phyloP scores from a whole-genome alignment of 2,888 invertebrate species.

The Pimpla rufipes region DNA sequence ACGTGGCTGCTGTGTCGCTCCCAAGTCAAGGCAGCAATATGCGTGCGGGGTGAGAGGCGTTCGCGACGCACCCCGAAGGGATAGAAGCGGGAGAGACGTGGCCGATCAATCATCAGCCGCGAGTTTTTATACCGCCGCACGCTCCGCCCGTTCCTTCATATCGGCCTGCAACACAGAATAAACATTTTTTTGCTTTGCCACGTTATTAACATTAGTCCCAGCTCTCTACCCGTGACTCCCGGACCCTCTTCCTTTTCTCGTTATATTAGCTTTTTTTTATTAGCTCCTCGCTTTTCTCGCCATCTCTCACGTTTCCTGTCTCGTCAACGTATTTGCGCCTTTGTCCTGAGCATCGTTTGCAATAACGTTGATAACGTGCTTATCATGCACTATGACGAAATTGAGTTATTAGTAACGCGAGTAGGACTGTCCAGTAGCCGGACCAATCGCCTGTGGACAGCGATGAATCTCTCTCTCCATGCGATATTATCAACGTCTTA shows the following conservation, averaged over 20 bases:
- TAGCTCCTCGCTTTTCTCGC: constrained; percentile 18
- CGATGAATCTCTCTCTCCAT: constrained; percentile 1
- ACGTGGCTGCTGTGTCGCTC: constrained; percentile 63
- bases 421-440: neutral
- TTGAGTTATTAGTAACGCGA: neutral
- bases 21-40: constrained; percentile 71
- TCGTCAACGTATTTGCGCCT: constrained; percentile 51
- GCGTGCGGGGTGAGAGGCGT: constrained; percentile 59
- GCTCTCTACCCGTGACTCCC: constrained; percentile 51
- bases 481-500: constrained; percentile 4
- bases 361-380: constrained; percentile 19
- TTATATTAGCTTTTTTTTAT: constrained; percentile 66
- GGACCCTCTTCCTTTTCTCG: constrained; percentile 69
- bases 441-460: neutral
- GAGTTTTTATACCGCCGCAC: constrained; percentile 55
- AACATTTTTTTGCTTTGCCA: constrained; percentile 84
- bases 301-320: constrained; percentile 39
- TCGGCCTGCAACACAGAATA: constrained; percentile 81
- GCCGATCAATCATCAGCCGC: constrained; percentile 82
- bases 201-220: constrained; percentile 84
- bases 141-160: constrained; percentile 71
- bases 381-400: neutral
- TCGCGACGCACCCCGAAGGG: constrained; percentile 69
- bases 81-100: constrained; percentile 79
- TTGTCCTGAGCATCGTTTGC: constrained; percentile 2